Percentiles rank a stretch among this genome's conserved stretches.
Evolutionary conservation across 2,113 vertebrate species (phyloP).

Genomic region (Scopus umbretta): DNA sequence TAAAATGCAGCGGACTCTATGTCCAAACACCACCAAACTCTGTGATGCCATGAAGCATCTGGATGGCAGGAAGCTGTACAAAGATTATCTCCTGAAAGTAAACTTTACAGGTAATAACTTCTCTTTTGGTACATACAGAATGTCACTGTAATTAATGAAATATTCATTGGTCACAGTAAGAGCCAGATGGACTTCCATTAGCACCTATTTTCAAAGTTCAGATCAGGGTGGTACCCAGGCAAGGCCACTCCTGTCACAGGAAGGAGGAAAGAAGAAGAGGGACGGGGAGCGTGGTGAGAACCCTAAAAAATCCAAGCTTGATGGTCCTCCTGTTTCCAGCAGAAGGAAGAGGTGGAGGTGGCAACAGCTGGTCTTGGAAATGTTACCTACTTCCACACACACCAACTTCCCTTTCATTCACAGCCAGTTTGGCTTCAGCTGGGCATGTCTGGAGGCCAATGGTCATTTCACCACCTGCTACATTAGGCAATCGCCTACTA

Average conservation of each 20-base stretch:
- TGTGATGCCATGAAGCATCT: slow-evolving; percentile 93
- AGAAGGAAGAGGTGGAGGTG: not conserved
- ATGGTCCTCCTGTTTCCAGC: not conserved
- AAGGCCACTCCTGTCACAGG: not conserved
- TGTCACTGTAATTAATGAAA: not conserved
- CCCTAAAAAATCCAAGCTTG: not conserved
- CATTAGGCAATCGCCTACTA: not conserved
- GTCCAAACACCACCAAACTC: slow-evolving; percentile 90
- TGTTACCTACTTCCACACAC: not conserved
- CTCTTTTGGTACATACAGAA: not conserved
- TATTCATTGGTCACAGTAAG: not conserved
- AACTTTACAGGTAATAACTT: slow-evolving; percentile 89
- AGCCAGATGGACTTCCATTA: not conserved
- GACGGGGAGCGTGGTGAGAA: not conserved
- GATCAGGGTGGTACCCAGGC: not conserved
- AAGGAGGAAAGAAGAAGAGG: not conserved
- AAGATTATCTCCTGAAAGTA: slow-evolving; percentile 93
- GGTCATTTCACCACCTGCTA: not conserved
- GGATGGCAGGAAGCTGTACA: slow-evolving; percentile 91
- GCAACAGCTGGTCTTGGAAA: not conserved
- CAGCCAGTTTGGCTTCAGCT: not conserved
- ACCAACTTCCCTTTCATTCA: not conserved
- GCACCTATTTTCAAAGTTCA: not conserved
- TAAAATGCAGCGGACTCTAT: slow-evolving; percentile 91
- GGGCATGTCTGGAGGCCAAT: not conserved